Base-by-base conservation (phyloP, 1,140 invertebrate species). In the Magallana gigas region DNA sequence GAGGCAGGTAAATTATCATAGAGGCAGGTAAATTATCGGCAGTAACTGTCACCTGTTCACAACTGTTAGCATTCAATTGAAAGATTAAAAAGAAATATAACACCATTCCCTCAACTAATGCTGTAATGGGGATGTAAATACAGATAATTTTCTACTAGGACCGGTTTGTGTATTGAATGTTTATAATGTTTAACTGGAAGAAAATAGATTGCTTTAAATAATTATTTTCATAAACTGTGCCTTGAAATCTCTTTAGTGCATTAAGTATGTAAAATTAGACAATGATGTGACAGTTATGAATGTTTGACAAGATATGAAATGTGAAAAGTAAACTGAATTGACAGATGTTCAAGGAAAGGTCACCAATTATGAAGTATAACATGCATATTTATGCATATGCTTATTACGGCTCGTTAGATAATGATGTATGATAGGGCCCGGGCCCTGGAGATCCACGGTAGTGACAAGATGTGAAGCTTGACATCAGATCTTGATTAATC, bases 311-410 rank as follows among this genome's bases (percentile, higher is more conserved):
- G 68, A 23, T 29, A 36, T 76, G 68, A 29, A 36, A 76, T 76
- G 23, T 29, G 29, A 29, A 76, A 76, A 76, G 68, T 76, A n/a
- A n/a, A 62, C n/a, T 6, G 14, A 62, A 62, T 62, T 71, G 68
- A 71, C 68, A 71, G 68, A 71, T 18, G 18, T 36, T 71, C 68
- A 71, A 18, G 6, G 14, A 29, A 23, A 71, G 68, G 68, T 71
- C 18, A 29, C 18, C 23, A 76, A 48, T 76, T 76, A 76, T 11
- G 68, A 76, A 71, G 36, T 29, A 76, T 76, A 76, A 76, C 68
- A 76, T 76, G 9, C 23, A 76, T 76, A 36, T 76, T 76, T 76
- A 76, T 76, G 18, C 68, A 76, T 76, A 29, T 12, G 36, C 36
- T 71, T 11, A 76, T 29, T 29, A 76, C 68, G 9, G 68, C 68